Base-by-base conservation (phyloP, 2,797 vertebrate genomes). In the Gymnoscopelus braueri region DNA sequence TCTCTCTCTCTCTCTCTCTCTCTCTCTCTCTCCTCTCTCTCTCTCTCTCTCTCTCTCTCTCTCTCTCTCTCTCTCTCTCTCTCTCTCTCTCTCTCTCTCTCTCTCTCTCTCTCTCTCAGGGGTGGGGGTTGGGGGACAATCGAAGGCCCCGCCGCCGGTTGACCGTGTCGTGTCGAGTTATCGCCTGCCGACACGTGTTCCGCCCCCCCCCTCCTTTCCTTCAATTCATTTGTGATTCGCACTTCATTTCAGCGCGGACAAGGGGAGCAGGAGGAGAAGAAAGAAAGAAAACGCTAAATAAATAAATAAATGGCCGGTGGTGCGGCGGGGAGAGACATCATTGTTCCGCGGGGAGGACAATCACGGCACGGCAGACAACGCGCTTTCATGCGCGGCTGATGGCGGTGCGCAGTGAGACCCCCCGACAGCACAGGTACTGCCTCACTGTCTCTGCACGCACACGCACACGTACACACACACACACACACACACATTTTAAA, bases 141-240 rank as follows among this genome's bases (percentile, higher is more conserved):
- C 9, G 1, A 35, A n/a, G 1, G 62, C 24, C 10, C 9, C 4
- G 23, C 39, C n/a, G 14, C 15, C 15, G 23, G 32, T 44, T 11
- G 14, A 24, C 48, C 58, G 19, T 57, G 64, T 14, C 58, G 54
- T 26, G 55, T 72, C 64, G n/a, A 63, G 56, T 69, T 82, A 75
- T 75, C 54, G 4, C 60, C 62, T 60, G 50, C 7, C 15, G 5
- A n/a, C n/a, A 29, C 48, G 58, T 56, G 53, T 69, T 74, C 53
- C 35, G 1, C 8, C 7, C 7, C 39, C 39, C 39, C 7, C 44
- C 71, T 73, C n/a, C 64, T 59, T 60, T 13, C 65, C 19, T 64
- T 81, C 63, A 69, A 54, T 84, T 79, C 32, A 77, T 82, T 84
- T 63, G 1, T 51, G 76, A 76, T 84, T 85, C 69, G 69, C 62